Evolutionary conservation across 2,113 vertebrate genomes (phyloP).

Genomic region (Orientallactaga bullata): DNA sequence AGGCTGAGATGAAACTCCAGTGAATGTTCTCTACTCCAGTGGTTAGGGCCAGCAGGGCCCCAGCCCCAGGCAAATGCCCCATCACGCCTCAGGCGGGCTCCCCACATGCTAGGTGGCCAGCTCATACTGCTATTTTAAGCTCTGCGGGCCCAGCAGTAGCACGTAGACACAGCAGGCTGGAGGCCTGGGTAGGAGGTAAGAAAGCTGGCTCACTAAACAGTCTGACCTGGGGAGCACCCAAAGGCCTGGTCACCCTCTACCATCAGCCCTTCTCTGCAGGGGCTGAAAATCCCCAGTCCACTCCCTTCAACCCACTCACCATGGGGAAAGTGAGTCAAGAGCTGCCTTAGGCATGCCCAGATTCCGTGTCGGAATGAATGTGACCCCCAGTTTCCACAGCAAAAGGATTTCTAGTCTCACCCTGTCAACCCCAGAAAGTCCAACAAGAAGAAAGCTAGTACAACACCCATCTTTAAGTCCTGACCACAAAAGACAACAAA

Average conservation of each 20-base stretch:
- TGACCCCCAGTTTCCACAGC: constrained; percentile 44
- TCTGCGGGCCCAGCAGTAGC: constrained; percentile 69
- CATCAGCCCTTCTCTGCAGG: not conserved
- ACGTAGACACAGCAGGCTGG: constrained; percentile 54
- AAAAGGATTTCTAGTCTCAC: constrained; percentile 27
- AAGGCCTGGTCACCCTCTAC: not conserved
- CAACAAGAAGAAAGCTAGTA: not conserved
- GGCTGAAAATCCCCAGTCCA: not conserved
- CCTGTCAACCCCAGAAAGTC: constrained; percentile 23
- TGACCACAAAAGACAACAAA: not conserved
- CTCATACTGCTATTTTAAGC: constrained; percentile 82
- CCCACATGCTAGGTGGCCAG: constrained; percentile 60
- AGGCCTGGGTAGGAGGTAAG: constrained; percentile 48
- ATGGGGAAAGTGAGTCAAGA: constrained; percentile 39
- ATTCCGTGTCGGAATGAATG: constrained; percentile 68
- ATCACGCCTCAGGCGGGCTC: constrained; percentile 36
- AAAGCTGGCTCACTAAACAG: constrained; percentile 7
- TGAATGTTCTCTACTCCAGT: not conserved
- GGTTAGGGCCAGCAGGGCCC: not conserved
- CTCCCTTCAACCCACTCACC: constrained; percentile 11
- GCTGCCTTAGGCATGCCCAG: not conserved
- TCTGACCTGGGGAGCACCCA: not conserved
- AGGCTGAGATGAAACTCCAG: not conserved
- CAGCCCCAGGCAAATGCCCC: constrained; percentile 48
- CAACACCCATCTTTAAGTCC: not conserved